Evolutionary conservation across 2,113 vertebrate species (phyloP).

Genomic region (Chaetorhynchus papuensis): DNA sequence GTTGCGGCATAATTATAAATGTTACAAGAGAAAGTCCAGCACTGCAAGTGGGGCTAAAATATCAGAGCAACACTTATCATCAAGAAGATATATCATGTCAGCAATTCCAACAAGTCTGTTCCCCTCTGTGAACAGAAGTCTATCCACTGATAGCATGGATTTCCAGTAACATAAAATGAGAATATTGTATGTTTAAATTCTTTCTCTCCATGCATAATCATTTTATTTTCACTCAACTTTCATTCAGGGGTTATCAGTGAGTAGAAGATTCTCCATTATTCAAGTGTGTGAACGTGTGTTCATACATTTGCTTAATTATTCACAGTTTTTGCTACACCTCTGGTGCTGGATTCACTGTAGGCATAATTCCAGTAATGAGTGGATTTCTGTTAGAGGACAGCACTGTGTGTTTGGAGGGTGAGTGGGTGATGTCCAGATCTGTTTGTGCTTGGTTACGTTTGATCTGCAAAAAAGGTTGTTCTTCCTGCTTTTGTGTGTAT

Average conservation of each 20-base stretch:
- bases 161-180: not conserved
- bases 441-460: not conserved
- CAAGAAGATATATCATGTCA: slow-evolving; percentile 16
- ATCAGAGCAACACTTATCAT: not conserved
- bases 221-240: not conserved
- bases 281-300: not conserved
- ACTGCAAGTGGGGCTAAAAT: not conserved
- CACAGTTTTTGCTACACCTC: not conserved
- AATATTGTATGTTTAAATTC: not conserved
- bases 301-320: not conserved
- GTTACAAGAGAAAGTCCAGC: not conserved
- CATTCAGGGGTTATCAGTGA: not conserved
- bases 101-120: not conserved
- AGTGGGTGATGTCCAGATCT: not conserved
- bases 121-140: not conserved
- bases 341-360: not conserved
- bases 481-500: not conserved
- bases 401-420: not conserved
- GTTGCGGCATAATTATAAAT: not conserved
- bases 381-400: not conserved
- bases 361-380: not conserved
- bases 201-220: not conserved
- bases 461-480: not conserved
- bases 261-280: not conserved
- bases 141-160: not conserved